phyloP scores from a whole-genome alignment of 2,888 invertebrate genomes.

The Eledona agricola region DNA sequence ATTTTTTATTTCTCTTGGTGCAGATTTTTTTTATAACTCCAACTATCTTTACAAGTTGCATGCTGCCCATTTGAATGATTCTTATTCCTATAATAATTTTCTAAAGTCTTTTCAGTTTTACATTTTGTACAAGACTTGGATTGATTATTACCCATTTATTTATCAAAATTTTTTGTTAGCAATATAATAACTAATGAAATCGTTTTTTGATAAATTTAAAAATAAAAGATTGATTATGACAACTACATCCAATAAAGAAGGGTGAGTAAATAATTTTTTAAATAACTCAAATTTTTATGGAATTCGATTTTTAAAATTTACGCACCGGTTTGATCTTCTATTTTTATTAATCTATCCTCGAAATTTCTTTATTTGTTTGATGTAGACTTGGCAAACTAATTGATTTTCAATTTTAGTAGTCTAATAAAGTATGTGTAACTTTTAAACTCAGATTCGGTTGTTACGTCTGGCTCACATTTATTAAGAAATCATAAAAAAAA shows the following conservation, averaged over 20 bases:
- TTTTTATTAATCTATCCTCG: slow-evolving; percentile 18
- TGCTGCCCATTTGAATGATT: slow-evolving; percentile 29
- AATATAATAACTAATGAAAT: slow-evolving; percentile 30
- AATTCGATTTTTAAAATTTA: slow-evolving; percentile 28
- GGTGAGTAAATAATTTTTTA: slow-evolving; percentile 29
- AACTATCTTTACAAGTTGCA: slow-evolving; percentile 27
- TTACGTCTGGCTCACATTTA: slow-evolving; percentile 3
- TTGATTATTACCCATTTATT: slow-evolving; percentile 28
- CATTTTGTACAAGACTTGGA: slow-evolving; percentile 30
- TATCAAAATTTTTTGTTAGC: slow-evolving; percentile 31
- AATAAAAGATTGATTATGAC: too few species aligned
- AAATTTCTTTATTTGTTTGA: slow-evolving; percentile 24
- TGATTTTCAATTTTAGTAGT: slow-evolving; percentile 17
- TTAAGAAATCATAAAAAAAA: slow-evolving; percentile 1
- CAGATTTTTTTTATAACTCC: slow-evolving; percentile 22
- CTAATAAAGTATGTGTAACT: slow-evolving; percentile 7
- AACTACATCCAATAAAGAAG: slow-evolving; percentile 24
- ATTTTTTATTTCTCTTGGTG: slow-evolving; percentile 31
- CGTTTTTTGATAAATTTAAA: too few species aligned
- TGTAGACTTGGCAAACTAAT: slow-evolving; percentile 18
- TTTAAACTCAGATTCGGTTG: slow-evolving; percentile 3
- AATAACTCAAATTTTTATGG: slow-evolving; percentile 29
- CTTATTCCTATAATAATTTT: slow-evolving; percentile 30
- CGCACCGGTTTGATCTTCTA: slow-evolving; percentile 23
- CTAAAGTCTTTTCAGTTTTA: slow-evolving; percentile 26